Evolutionary conservation across 2,797 vertebrate genomes (phyloP), one percentile per base, ranked within the genome.

Genomic region (Balearica regulorum): DNA sequence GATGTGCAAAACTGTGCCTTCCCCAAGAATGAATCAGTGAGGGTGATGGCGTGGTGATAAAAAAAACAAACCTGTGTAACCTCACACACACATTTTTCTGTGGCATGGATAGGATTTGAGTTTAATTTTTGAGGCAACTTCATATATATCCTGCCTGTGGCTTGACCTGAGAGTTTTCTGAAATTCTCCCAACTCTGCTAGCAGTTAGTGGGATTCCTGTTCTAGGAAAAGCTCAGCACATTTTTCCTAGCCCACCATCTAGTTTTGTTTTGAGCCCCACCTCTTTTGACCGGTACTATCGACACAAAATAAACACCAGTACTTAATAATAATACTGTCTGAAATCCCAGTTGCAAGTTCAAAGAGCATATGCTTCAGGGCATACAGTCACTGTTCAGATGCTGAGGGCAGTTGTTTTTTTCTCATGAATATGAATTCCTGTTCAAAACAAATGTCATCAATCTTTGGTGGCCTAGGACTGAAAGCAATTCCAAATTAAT

Each of bases 401-500:
- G 55, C 26, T 84, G 22, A 71, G 6, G 13, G 61, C 0, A 0
- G 16, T 25, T 44, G 3, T 6, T 86, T 82, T 81, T 49, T 62
- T 41, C 71, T 66, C 22, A 28, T 55, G 24, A 66, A 78, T 65
- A 83, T 13, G 33, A 80, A 73, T 33, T 39, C 31, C 51, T 71
- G 13, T 71, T 89, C 29, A 87, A 71, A 94, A 93, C n/a, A 81
- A 72, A 85, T 54, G 14, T 28, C 18, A 2, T 64, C 20, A 70
- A 26, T 54, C 46, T 89, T 51, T 48, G 46, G 51, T 48, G 39
- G 66, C 35, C 76, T 83, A 64, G 62, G 25, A 85, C 58, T 65
- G 70, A 65, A 72, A 83, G 48, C 29, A 84, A 62, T 77, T 87
- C 46, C 16, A 66, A 85, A 93, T 65, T 87, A 93, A 84, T 83